Percentiles rank a stretch among this genome's conserved stretches.
These are phyloP conservation scores for Euglossa dilemma DNA, from an alignment of 1,140 invertebrate species.

Conservation along the genomic window DNA sequence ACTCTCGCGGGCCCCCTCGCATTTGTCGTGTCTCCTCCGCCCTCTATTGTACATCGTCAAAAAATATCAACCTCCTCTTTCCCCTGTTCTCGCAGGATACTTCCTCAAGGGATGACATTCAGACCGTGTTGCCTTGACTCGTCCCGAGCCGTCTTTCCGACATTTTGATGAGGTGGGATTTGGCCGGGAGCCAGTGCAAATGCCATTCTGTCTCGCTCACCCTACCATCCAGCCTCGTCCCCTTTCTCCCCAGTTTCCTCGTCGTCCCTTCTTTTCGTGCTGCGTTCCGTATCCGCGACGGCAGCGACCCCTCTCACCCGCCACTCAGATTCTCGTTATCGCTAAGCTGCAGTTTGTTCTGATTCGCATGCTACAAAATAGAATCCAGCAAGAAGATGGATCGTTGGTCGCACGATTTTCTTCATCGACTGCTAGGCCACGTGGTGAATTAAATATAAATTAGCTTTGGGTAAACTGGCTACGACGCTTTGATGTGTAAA, in stretches of 20 bases:
- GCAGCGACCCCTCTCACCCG: background rate
- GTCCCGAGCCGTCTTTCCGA: slow-evolving; percentile 69
- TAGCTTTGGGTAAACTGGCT: background rate
- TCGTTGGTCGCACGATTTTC: background rate
- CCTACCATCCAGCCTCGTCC: background rate
- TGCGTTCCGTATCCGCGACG: slow-evolving; percentile 20
- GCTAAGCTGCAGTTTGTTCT: slow-evolving; percentile 62
- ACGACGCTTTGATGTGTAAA: background rate
- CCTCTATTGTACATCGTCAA: slow-evolving; percentile 38
- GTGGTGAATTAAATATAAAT: background rate
- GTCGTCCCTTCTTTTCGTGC: background rate
- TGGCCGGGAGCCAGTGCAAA: slow-evolving; percentile 73
- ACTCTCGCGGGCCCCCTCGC: slow-evolving; percentile 49
- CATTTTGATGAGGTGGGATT: slow-evolving; percentile 76
- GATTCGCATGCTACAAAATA: slow-evolving; percentile 50
- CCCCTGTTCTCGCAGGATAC: slow-evolving; percentile 50
- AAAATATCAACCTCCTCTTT: slow-evolving; percentile 56
- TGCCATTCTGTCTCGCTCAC: slow-evolving; percentile 64
- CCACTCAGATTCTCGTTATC: slow-evolving; percentile 60
- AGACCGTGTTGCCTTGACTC: slow-evolving; percentile 68
- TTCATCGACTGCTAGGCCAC: background rate
- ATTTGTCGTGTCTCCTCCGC: slow-evolving; percentile 42
- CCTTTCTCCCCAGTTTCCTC: background rate
- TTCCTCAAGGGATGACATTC: slow-evolving; percentile 69
- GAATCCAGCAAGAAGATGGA: slow-evolving; percentile 24